Conservation (phyloP, 2,797 vertebrate genomes). For the Astyanax mexicanus region DNA sequence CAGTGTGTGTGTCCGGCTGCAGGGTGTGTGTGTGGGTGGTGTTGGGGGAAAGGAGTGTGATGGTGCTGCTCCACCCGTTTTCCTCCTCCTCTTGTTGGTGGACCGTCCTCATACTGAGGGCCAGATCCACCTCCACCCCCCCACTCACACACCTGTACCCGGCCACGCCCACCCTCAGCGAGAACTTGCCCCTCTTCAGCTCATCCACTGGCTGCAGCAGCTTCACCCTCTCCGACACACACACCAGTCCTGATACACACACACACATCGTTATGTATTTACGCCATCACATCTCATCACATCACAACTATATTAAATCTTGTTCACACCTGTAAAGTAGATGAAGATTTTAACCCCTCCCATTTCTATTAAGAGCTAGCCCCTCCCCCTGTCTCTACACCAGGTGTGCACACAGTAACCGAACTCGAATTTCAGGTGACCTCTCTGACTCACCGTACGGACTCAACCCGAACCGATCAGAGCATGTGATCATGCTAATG, state of each 20-base stretch:
- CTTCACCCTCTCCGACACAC: constrained; percentile 65
- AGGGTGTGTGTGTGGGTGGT: constrained; percentile 4
- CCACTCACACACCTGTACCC: constrained; percentile 59
- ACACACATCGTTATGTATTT: too few species aligned
- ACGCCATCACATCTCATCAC: too few species aligned
- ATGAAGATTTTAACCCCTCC: too few species aligned
- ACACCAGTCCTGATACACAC: background rate
- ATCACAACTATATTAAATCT: too few species aligned
- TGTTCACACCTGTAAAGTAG: too few species aligned
- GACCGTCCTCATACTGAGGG: constrained; percentile 61
- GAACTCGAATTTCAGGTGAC: too few species aligned
- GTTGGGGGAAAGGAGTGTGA: constrained; percentile 71
- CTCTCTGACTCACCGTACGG: constrained; percentile 73
- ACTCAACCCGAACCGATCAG: constrained; percentile 65
- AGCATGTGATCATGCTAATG: constrained; percentile 67
- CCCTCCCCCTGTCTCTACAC: too few species aligned
- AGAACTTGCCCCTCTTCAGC: constrained; percentile 74
- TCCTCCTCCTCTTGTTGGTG: constrained; percentile 24
- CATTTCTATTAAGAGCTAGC: too few species aligned
- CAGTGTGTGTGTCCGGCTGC: background rate
- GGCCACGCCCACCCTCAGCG: constrained; percentile 64
- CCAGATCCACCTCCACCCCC: constrained; percentile 75
- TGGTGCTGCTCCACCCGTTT: constrained; percentile 71
- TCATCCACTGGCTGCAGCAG: constrained; percentile 72
- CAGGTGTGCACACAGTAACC: too few species aligned